A percentile compares a stretch with the other conserved stretches of the same genome.
Conservation (phyloP, 1,140 invertebrate genomes). For the Plectus sambesii region DNA sequence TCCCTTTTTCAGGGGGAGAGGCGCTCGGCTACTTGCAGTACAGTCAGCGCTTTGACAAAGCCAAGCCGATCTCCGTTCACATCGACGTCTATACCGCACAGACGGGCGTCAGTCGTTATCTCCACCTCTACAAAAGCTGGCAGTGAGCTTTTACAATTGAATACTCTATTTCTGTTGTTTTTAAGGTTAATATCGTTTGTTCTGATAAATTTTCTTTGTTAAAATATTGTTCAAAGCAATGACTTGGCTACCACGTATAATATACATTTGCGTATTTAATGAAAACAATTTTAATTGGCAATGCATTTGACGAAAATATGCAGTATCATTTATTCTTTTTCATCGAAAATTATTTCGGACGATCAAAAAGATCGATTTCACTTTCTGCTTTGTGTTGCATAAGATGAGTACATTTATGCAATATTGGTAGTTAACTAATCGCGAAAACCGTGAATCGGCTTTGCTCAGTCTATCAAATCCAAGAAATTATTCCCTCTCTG, state of each 20-base stretch:
- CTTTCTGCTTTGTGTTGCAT: constrained; percentile 3
- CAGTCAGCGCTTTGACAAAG: constrained; percentile 28
- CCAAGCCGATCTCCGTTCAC: constrained; percentile 57
- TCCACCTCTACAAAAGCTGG: constrained; percentile 72
- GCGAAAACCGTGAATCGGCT: constrained; percentile 2
- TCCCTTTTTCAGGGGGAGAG: too few species aligned
- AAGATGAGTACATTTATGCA: neutral
- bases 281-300: neutral
- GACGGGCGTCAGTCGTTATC: constrained; percentile 84
- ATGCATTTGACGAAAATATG: neutral
- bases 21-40: constrained; percentile 50
- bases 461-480: neutral
- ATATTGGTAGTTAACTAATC: neutral
- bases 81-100: constrained; percentile 84
- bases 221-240: neutral
- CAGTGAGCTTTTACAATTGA: constrained; percentile 56
- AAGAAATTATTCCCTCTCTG: neutral
- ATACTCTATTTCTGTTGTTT: too few species aligned
- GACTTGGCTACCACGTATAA: constrained; percentile 9
- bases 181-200: too few species aligned
- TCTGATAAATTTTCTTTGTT: too few species aligned
- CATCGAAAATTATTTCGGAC: too few species aligned
- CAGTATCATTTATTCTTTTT: constrained; percentile 16
- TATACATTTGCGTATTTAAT: constrained; percentile 3
- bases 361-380: too few species aligned